phyloP scores from a whole-genome alignment of 1,140 invertebrate genomes.

The Pectinophora gossypiella region DNA sequence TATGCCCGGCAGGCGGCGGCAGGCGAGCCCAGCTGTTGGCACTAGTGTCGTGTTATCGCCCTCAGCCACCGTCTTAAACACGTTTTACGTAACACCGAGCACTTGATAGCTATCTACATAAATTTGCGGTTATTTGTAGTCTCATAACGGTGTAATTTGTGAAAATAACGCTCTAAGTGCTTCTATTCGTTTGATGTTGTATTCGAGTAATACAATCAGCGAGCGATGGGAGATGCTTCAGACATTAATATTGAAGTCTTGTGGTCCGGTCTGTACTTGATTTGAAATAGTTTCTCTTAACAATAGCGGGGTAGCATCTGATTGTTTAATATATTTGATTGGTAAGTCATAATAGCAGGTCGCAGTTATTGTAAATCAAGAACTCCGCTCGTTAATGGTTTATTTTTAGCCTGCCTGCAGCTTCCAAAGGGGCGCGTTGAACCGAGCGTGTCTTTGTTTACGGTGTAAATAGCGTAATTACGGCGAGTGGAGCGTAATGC shows the following conservation, averaged over 20 bases:
- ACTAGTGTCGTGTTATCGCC: slow-evolving; percentile 47
- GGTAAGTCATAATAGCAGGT: no score
- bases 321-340: no score
- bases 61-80: slow-evolving; percentile 46
- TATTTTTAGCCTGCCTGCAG: neutral
- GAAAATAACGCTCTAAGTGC: slow-evolving; percentile 39
- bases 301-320: no score
- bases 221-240: neutral
- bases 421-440: neutral
- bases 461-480: slow-evolving; percentile 26
- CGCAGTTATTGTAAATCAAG: no score
- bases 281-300: no score
- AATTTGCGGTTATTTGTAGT: slow-evolving; percentile 62
- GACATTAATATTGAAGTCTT: neutral
- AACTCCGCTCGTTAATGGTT: no score
- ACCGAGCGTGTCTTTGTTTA: neutral
- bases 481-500: slow-evolving; percentile 31
- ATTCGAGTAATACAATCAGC: slow-evolving; percentile 36
- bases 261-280: neutral
- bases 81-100: slow-evolving; percentile 52
- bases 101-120: slow-evolving; percentile 64
- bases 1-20: slow-evolving; percentile 36
- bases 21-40: slow-evolving; percentile 44
- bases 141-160: slow-evolving; percentile 54
- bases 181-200: slow-evolving; percentile 37